Conservation (phyloP, 2,888 invertebrate genomes). For the Embidobia sp. region DNA sequence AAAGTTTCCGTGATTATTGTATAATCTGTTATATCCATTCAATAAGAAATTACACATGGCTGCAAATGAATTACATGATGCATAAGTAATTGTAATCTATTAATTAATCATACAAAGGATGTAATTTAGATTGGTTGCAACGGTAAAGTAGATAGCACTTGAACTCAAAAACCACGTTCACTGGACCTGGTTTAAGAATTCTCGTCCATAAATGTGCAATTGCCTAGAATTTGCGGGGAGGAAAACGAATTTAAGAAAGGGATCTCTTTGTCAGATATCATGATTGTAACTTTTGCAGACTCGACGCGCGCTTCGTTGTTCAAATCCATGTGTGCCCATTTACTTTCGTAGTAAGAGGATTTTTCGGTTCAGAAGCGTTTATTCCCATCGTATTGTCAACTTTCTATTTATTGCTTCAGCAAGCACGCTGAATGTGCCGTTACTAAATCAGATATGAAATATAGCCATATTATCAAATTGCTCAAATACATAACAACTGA, state of each 20-base stretch:
- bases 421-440: constrained; percentile 45
- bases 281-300: constrained; percentile 41
- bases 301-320: constrained; percentile 25
- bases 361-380: constrained; percentile 55
- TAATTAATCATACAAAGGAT: no score
- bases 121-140: no score
- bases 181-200: not conserved
- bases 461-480: constrained; percentile 20
- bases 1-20: not conserved
- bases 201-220: not conserved
- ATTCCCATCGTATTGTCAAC: constrained; percentile 47
- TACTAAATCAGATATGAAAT: constrained; percentile 53
- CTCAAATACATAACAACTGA: constrained; percentile 30
- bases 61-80: not conserved
- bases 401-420: constrained; percentile 56
- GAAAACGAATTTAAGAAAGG: constrained; percentile 11
- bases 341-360: constrained; percentile 56
- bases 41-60: no score
- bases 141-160: no score
- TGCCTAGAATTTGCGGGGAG: constrained; percentile 4
- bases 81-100: not conserved
- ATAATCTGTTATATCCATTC: no score
- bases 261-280: constrained; percentile 31
- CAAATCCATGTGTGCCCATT: constrained; percentile 40
- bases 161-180: no score